Evolutionary conservation across 2,888 invertebrate species (phyloP), one percentile per base, ranked within the genome.

Genomic region (Lochmaea capreae): DNA sequence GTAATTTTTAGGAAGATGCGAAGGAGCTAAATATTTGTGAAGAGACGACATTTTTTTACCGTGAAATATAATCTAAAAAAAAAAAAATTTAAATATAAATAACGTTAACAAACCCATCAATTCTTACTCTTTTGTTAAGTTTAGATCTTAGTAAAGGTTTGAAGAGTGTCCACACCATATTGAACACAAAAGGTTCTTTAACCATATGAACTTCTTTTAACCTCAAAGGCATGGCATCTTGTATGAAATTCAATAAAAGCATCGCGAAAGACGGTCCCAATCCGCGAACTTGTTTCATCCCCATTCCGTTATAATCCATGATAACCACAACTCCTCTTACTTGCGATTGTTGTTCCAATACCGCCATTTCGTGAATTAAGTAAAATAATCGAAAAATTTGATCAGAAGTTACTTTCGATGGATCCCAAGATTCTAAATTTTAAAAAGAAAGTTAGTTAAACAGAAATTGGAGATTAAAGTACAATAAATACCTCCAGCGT

Each of bases 131-230:
- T 78, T 88, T 91, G 86, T 91, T 92, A 16, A 96, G 89, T 85
- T 96, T 96, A 81, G 94, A 93, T 79, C 90, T 90, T 80, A 95
- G 92, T 84, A 95, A 93, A 10, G 95, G 95, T 87, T 95, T 95
- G 89, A 95, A 95, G 85, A 95, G 91, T 65, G 90, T 88, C 95
- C 95, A 96, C 1, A 95, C 95, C 87, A 94, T 90, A 84, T 93
- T 95, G 88, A 96, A 96, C 76, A 95, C 88, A 88, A 93, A 93
- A 0, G 96, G 95, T 83, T 96, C 93, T 83, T 95, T 95, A 3
- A 96, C 94, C 84, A 95, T 93, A 87, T 96, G 95, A 11, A 95
- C 93, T 87, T 95, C 95, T 86, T 95, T 95, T 80, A 95, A 88
- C 70, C 95, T 90, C 67, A 95, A 86, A 3, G 95, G 95, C 94